Base-by-base conservation (phyloP, 2,113 vertebrate genomes). In the Astatotilapia flaviijosephi region DNA sequence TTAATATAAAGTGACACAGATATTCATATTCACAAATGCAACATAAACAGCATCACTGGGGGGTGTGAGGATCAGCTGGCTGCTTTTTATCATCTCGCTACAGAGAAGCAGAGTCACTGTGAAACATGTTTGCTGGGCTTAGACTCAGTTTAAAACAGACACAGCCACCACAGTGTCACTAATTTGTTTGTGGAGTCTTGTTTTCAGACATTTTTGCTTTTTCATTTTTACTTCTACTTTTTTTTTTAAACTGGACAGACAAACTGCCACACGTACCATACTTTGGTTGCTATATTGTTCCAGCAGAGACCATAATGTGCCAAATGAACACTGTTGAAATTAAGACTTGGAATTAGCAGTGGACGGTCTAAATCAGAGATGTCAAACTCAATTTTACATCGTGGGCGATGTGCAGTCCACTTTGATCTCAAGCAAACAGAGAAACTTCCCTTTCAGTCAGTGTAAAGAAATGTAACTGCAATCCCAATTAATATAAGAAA, bases 1-100 rank as follows among this genome's bases (percentile, higher is more conserved):
- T 82, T 21, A 62, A 88, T 28, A 53, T 35, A 86, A 80, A 83
- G 70, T 47, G 79, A 68, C 85, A 28, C 13, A 68, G 21, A 83
- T 77, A 65, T 17, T 21, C 79, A 55, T 62, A 80, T 65, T 88
- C 79, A 83, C 75, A 83, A 82, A 65, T 9, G 54, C n/a, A 73
- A 81, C 84, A 85, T 73, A 93, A 86, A 86, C 73, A 26, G 14
- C 28, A 77, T 84, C 73, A 37, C 58, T 13, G 70, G 49, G 85
- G 73, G 13, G 35, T 81, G 75, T 62, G 49, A 68, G 80, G 75
- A 77, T 47, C 75, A 45, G 58, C 26, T 54, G 33, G 45, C 51
- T 81, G 45, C 31, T 47, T 35, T 37, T 49, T 70, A 35, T 53
- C 75, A 79, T 79, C 47, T 14, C 1, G 4, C 45, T 53, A 49